These are phyloP conservation scores for Palythoa caribaeorum DNA, from an alignment of 92 coral and sea anemone genomes.

Conservation along the genomic window DNA sequence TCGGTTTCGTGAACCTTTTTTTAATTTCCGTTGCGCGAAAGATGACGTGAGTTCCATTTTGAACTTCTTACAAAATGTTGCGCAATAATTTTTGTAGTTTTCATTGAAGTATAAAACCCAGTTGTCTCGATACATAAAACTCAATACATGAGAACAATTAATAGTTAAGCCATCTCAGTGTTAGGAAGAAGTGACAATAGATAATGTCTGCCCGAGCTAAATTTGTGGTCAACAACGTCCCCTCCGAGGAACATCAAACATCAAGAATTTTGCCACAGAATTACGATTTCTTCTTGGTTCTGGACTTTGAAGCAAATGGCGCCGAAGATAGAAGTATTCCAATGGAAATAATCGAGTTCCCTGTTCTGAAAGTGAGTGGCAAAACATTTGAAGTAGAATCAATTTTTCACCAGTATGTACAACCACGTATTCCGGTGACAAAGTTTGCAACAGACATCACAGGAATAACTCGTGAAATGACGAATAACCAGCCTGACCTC, in stretches of 20 bases:
- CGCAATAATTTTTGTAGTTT: neutral
- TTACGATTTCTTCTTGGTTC: slow-evolving; percentile 33
- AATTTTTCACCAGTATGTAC: slow-evolving; percentile 38
- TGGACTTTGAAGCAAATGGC: slow-evolving; percentile 47
- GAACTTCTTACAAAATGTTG: neutral
- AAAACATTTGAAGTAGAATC: slow-evolving; percentile 34
- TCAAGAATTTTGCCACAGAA: slow-evolving; percentile 12
- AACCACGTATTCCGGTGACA: slow-evolving; percentile 38
- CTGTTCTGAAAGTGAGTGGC: slow-evolving; percentile 37
- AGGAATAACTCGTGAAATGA: slow-evolving; percentile 39
- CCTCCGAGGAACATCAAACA: neutral
- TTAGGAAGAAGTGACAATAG: neutral
- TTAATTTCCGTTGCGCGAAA: too few relatives aligned
- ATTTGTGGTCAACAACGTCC: neutral
- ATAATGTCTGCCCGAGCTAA: slow-evolving; percentile 6
- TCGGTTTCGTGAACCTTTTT: too few relatives aligned
- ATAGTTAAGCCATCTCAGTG: neutral
- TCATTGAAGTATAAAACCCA: neutral
- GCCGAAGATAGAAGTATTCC: slow-evolving; percentile 43
- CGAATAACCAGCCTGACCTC: slow-evolving; percentile 22
- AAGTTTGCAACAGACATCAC: slow-evolving; percentile 46
- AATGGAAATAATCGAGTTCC: slow-evolving; percentile 52
- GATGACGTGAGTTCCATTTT: neutral
- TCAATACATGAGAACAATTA: neutral
- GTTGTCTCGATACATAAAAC: neutral